Evolutionary conservation across 1,140 invertebrate species (phyloP).

Genomic region (Drosophila tropicalis): DNA sequence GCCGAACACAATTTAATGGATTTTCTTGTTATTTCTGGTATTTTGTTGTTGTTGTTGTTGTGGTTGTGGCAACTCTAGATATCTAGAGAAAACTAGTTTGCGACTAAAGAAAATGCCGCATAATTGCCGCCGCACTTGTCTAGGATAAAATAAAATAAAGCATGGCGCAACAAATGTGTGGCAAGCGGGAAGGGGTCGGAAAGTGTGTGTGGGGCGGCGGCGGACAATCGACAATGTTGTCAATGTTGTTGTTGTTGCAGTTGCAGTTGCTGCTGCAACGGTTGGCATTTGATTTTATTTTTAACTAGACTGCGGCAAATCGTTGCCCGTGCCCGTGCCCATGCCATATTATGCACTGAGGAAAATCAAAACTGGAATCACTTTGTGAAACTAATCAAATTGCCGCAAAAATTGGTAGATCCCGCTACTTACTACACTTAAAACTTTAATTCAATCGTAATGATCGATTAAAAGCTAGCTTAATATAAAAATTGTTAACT

Average conservation of each 20-base stretch:
- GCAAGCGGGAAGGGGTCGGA: not conserved
- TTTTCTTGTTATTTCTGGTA: conserved; percentile 81
- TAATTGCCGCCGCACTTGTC: conserved; percentile 69
- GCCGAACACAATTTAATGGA: conserved; percentile 67
- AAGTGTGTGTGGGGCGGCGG: not conserved
- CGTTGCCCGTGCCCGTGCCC: conserved; percentile 41
- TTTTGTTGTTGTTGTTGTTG: conserved; percentile 74
- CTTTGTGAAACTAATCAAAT: conserved; percentile 16
- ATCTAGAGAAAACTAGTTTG: conserved; percentile 74
- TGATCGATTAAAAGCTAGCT: no score
- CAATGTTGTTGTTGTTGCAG: conserved; percentile 61
- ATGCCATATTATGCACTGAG: conserved; percentile 31
- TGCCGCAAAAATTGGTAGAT: no score
- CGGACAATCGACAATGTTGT: conserved; percentile 76
- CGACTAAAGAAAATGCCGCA: conserved; percentile 77
- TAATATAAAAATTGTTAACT: no score
- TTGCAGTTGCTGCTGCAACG: conserved; percentile 33
- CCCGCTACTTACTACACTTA: no score
- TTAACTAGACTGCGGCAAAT: conserved; percentile 66
- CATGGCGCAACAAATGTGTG: conserved; percentile 13
- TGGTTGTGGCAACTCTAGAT: conserved; percentile 44
- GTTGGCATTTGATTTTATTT: conserved; percentile 80
- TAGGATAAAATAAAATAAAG: conserved; percentile 24
- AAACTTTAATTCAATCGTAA: no score
- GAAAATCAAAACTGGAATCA: conserved; percentile 9